Evolutionary conservation across 2,888 invertebrate genomes (phyloP).

Genomic region (Philaethria dido): DNA sequence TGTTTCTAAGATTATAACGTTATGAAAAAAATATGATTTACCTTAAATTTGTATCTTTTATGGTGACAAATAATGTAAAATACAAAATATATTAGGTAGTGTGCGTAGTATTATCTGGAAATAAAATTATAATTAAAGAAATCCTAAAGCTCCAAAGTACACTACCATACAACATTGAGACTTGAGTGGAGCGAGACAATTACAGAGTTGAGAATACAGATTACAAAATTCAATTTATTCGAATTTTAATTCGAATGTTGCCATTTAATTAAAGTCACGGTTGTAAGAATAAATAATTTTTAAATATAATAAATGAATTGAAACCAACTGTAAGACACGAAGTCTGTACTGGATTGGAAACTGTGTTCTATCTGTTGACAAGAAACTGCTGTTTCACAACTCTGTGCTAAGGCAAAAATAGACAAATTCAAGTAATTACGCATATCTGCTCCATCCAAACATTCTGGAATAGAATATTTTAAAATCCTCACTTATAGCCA

Average conservation of each 20-base stretch:
- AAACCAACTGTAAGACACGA: no score
- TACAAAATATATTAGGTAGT: slow-evolving; percentile 4
- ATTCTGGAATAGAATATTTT: no score
- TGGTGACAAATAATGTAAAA: neutral
- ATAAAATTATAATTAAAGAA: slow-evolving; percentile 10
- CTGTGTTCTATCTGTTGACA: no score
- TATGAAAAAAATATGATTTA: neutral
- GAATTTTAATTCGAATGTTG: neutral
- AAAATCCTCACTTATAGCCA: no score
- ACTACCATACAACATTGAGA: slow-evolving; percentile 4
- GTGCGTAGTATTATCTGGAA: slow-evolving; percentile 14
- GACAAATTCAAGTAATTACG: no score
- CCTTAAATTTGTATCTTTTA: slow-evolving; percentile 17
- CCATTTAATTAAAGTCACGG: neutral
- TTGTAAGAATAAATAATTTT: neutral
- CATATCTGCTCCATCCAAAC: no score
- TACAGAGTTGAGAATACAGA: neutral
- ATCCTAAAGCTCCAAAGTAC: neutral
- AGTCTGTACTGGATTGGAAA: no score
- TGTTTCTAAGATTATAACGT: neutral
- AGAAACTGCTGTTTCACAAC: no score
- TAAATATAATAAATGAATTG: neutral
- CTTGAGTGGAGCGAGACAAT: neutral
- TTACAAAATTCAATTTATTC: neutral
- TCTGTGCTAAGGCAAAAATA: no score